Evolutionary conservation across 2,113 vertebrate genomes (phyloP), one percentile per base, ranked within the genome.

Genomic region (Elaphurus davidianus): DNA sequence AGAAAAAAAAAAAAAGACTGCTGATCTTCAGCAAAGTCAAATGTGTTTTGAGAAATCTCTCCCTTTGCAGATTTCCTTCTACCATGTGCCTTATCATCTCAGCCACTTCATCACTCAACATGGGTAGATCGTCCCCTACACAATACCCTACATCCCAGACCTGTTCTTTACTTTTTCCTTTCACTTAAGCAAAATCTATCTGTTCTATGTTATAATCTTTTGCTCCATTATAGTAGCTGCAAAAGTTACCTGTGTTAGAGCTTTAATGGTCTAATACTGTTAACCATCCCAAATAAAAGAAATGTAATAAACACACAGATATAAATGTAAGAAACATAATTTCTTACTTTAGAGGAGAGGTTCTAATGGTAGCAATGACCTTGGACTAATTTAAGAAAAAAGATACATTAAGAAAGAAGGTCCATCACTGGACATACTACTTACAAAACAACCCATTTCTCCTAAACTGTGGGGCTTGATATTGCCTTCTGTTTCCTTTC

Each of bases 221-320:
- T 57, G 76, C 28, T 89, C 60, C 64, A 74, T 71, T 33, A 40
- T 50, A 67, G 78, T 33, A 91, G 64, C 64, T 94, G 3, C 78
- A 81, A 91, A 95, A 86, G 23, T 62, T 60, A 81, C 67, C 55
- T 19, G n/a, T 47, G 14, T 82, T 74, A 82, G 47, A 91, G 16
- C 19, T 78, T 78, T 28, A 55, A 82, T 43, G 8, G 55, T 40
- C 40, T 40, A 40, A 40, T 40, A 40, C 40, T 40, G 40, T 47
- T 92, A 71, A 78, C 11, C 55, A 78, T 94, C 87, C 85, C 87
- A 95, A 90, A 89, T n/a, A 96, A 94, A 76, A 95, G 17, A 88
- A 62, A 59, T 95, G 7, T 85, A 89, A 74, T 43, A 74, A 74
- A 74, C 36, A 43, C 67, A 43, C 6, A 25, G 23, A 43, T 74